Conservation (phyloP, 2,113 vertebrate genomes). For the Phaethornis superciliosus region DNA sequence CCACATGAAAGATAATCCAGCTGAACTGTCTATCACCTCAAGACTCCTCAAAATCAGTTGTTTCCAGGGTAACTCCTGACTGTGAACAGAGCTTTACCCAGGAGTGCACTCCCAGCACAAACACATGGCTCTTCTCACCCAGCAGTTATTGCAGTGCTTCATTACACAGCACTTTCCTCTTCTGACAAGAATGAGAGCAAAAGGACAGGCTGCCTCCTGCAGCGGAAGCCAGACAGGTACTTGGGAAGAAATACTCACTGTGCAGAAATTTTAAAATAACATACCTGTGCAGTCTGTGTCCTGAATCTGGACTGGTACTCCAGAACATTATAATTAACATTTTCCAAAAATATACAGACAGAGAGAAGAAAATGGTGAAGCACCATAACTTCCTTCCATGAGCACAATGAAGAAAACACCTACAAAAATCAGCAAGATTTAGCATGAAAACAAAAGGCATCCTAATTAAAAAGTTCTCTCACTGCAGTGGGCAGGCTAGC, state of each 20-base stretch:
- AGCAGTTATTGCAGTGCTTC: not conserved
- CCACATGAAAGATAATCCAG: not conserved
- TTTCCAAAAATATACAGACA: not conserved
- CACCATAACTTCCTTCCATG: fast-evolving
- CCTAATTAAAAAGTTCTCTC: not conserved
- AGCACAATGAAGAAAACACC: not conserved
- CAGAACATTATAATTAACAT: not conserved
- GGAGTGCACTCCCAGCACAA: not conserved
- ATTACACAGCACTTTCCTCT: not conserved
- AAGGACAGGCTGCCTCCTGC: not conserved
- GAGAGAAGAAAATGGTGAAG: not conserved
- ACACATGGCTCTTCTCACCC: not conserved
- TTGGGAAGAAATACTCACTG: not conserved
- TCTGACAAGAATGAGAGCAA: not conserved
- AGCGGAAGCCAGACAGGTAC: not conserved
- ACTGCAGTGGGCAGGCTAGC: not conserved
- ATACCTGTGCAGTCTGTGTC: not conserved
- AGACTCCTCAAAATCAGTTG: not conserved
- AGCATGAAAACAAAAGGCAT: not conserved
- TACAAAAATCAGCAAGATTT: not conserved
- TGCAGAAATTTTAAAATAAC: not conserved
- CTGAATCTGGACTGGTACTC: not conserved
- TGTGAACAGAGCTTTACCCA: not conserved
- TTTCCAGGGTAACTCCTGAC: not conserved
- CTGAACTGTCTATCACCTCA: not conserved